A percentile compares a stretch with the other conserved stretches of the same genome.
Evolutionary conservation across 23 tunicate genomes (phyloP).

Genomic region (Diplosoma virens): DNA sequence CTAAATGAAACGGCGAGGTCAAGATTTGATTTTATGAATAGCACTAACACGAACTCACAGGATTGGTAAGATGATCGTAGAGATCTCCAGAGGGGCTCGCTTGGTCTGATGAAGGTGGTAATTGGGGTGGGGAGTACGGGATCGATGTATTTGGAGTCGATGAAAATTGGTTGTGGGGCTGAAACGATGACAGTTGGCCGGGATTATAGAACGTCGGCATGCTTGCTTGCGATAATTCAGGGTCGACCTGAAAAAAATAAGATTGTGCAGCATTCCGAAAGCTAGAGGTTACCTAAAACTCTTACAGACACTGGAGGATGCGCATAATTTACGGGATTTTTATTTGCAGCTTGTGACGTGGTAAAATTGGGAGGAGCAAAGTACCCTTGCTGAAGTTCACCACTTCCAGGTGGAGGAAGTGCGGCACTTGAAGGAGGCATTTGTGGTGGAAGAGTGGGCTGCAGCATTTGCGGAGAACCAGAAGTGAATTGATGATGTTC

Average conservation of each 20-base stretch:
- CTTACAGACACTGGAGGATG: no score
- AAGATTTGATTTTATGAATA: neutral
- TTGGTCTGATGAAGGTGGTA: neutral
- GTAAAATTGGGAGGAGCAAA: no score
- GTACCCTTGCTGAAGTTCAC: no score
- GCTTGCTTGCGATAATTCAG: conserved; percentile 19
- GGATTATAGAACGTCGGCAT: conserved; percentile 1
- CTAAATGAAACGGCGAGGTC: neutral
- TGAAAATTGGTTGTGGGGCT: neutral
- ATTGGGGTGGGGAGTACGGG: neutral
- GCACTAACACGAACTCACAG: conserved; percentile 9
- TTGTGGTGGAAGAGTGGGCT: no score
- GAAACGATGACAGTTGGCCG: neutral
- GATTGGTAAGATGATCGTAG: conserved; percentile 33
- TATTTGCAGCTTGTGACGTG: no score
- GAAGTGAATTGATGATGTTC: no score
- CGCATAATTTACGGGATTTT: no score
- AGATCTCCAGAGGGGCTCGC: neutral
- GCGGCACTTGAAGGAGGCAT: no score
- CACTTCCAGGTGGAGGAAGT: no score
- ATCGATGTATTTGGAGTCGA: conserved; percentile 13
- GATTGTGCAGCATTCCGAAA: neutral
- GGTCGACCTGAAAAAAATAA: neutral
- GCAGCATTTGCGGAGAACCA: no score
- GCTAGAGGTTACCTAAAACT: no score